Percentiles rank a stretch among this genome's conserved stretches.
Evolutionary conservation across 2,888 invertebrate genomes (phyloP).

Genomic region (Parasteatoda lunata): DNA sequence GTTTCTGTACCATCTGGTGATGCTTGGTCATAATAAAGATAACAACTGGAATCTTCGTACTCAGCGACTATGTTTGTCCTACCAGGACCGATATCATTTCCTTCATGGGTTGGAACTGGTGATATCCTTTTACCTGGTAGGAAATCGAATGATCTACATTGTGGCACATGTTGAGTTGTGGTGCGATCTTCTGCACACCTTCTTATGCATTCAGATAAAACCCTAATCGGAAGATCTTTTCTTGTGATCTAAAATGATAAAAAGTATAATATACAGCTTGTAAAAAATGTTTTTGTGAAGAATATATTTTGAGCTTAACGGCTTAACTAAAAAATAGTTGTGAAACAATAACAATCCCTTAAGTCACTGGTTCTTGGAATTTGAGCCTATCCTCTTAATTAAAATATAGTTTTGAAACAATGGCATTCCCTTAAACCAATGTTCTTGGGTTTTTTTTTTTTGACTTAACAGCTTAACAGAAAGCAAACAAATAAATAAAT

Average conservation of each 20-base stretch:
- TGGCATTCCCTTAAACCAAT: too few species aligned
- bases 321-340: too few species aligned
- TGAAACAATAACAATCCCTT: too few species aligned
- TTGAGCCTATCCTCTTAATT: too few species aligned
- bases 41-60: constrained; percentile 89
- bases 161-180: constrained; percentile 62
- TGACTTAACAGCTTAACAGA: too few species aligned
- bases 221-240: constrained; percentile 88
- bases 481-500: too few species aligned
- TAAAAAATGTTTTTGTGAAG: too few species aligned
- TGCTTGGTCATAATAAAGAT: constrained; percentile 88
- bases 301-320: too few species aligned
- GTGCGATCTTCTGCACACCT: constrained; percentile 87
- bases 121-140: constrained; percentile 86
- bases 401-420: too few species aligned
- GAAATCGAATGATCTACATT: constrained; percentile 90
- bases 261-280: too few species aligned
- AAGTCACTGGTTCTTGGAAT: too few species aligned
- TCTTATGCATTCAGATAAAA: constrained; percentile 91
- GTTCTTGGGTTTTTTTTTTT: too few species aligned
- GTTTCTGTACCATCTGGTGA: constrained; percentile 91
- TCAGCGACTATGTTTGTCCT: constrained; percentile 47
- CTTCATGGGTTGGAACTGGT: constrained; percentile 36
- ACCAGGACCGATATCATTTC: constrained; percentile 24
- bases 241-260: constrained; percentile 80